A percentile compares a stretch with the other conserved stretches of the same genome.
These are phyloP conservation scores for Oryzias dopingdopingensis DNA, from an alignment of 2,797 vertebrate species.

Conservation along the genomic window DNA sequence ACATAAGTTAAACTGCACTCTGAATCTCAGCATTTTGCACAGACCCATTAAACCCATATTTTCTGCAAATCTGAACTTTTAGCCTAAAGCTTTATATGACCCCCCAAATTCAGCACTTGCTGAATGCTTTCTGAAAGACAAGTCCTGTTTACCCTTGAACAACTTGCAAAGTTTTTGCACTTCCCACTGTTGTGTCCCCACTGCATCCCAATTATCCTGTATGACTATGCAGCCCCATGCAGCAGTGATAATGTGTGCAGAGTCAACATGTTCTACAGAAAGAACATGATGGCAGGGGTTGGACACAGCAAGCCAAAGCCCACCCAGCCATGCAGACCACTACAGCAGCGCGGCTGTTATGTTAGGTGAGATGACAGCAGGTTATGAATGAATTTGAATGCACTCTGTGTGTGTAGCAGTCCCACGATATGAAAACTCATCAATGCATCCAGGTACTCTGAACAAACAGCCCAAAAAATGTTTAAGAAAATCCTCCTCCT, in stretches of 20 bases:
- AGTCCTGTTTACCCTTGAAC: conserved; percentile 80
- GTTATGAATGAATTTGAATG: background rate
- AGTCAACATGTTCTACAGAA: conserved; percentile 77
- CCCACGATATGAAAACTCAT: background rate
- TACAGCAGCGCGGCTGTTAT: conserved; percentile 21
- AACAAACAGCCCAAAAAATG: background rate
- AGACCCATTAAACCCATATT: conserved; percentile 3
- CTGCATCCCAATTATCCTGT: conserved; percentile 75
- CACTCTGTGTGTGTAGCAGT: conserved; percentile 4
- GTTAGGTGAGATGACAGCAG: conserved; percentile 18
- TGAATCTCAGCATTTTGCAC: conserved; percentile 5
- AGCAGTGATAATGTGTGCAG: conserved; percentile 74
- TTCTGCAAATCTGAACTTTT: background rate
- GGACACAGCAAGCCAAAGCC: conserved; percentile 39
- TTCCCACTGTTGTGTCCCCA: conserved; percentile 61
- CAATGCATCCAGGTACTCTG: background rate
- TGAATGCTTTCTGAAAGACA: conserved; percentile 47
- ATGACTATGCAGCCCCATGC: conserved; percentile 82
- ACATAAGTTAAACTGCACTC: conserved; percentile 14
- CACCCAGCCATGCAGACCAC: conserved; percentile 45
- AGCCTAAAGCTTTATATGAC: background rate
- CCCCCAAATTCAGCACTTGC: too few species aligned
- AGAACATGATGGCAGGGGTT: conserved; percentile 54
- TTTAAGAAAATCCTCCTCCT: background rate
- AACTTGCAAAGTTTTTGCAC: conserved; percentile 74